Evolutionary conservation across 2,113 vertebrate genomes (phyloP), one percentile per base, ranked within the genome.

Genomic region (Mus pahari): DNA sequence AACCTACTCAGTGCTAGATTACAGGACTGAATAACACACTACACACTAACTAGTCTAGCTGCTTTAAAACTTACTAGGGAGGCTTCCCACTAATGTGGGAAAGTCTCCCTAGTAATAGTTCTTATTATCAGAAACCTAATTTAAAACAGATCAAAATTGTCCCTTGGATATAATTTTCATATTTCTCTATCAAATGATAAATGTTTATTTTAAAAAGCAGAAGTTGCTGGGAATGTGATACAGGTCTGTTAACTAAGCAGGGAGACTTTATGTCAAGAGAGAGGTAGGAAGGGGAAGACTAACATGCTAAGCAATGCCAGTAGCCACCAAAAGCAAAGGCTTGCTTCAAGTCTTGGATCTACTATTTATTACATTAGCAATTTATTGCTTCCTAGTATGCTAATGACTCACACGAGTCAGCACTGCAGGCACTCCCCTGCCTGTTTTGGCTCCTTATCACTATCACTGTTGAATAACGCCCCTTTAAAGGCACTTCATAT

Each of bases 51-150:
- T 82, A 68, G 9, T 60, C 13, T 5, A 60, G 70, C 10, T 68
- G 70, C 39, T 79, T 90, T 83, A 73, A 92, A 94, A 50, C 53
- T 94, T 86, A 92, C 19, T 58, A 84, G 89, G 4, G 45, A 39
- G 8, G 39, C 10, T 89, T 91, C 42, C n/a, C 45, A 78, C 19
- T n/a, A n/a, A n/a, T n/a, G n/a, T n/a, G n/a, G n/a, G n/a, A n/a
- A n/a, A n/a, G n/a, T n/a, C n/a, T n/a, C n/a, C n/a, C n/a, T n/a
- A n/a, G n/a, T n/a, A n/a, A n/a, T n/a, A 79, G n/a, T 68, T 53
- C 73, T 89, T 26, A 53, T 73, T 73, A 78, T 84, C 96, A 71
- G 31, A 83, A 68, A 6, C 11, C 7, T 81, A 94, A 20, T 26
- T 93, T 31, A 91, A 92, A 94, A 90, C 0, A 86, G 26, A 75